These are phyloP conservation scores for Uropsilus gracilis DNA, from an alignment of 2,113 vertebrate genomes.

Conservation along the genomic window DNA sequence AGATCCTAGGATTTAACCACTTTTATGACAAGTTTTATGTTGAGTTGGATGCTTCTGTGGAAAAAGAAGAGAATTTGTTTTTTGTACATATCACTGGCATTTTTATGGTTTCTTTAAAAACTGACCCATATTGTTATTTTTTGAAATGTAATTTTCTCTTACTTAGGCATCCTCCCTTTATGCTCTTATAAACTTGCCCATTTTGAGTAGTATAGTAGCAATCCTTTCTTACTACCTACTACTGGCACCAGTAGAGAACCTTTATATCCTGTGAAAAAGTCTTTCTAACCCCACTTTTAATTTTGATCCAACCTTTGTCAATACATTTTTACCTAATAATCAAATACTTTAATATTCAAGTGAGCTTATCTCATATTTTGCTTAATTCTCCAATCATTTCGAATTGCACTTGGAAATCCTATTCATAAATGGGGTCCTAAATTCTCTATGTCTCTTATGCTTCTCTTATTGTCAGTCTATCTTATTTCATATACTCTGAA, in stretches of 20 bases:
- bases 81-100: background rate
- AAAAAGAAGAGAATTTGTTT: slow-evolving; percentile 15
- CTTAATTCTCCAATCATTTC: slow-evolving; percentile 24
- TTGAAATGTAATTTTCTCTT: background rate
- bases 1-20: background rate
- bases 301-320: background rate
- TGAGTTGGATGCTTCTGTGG: background rate
- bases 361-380: background rate
- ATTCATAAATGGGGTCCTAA: background rate
- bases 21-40: slow-evolving; percentile 41
- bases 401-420: background rate
- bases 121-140: background rate
- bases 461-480: background rate
- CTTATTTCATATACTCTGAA: slow-evolving; percentile 12
- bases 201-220: background rate
- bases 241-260: background rate
- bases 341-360: slow-evolving; percentile 11
- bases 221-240: background rate
- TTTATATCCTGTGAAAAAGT: background rate
- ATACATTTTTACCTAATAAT: background rate
- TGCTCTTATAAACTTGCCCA: background rate
- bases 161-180: background rate
- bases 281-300: background rate
- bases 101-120: slow-evolving; percentile 13
- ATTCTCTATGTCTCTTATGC: background rate